Evolutionary conservation across 2,113 vertebrate genomes (phyloP).

Genomic region (Corythaeola cristata): DNA sequence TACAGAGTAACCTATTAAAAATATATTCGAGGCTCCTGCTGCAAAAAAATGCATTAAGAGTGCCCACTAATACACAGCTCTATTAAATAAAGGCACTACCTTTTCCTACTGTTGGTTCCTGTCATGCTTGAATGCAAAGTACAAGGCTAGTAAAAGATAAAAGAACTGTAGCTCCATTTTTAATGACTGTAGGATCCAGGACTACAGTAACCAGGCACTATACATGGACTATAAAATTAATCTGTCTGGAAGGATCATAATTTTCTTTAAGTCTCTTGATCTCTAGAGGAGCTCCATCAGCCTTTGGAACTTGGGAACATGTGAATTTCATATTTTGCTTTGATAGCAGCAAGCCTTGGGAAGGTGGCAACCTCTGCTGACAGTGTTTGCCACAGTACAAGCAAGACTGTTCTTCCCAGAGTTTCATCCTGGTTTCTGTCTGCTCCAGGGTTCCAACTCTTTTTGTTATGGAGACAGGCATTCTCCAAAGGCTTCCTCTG

Average conservation of each 20-base stretch:
- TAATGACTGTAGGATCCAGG: background rate
- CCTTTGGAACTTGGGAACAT: background rate
- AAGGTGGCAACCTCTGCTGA: background rate
- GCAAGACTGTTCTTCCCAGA: background rate
- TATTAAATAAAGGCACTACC: constrained; percentile 4
- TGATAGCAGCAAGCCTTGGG: background rate
- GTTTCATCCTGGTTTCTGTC: background rate
- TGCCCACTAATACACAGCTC: background rate
- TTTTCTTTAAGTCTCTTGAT: background rate
- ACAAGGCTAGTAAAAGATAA: constrained; percentile 14
- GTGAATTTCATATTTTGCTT: background rate
- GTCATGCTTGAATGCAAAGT: constrained; percentile 18
- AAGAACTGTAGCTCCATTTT: constrained; percentile 1
- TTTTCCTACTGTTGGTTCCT: background rate
- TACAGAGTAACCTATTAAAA: background rate
- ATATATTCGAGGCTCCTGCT: background rate
- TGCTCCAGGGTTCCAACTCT: background rate
- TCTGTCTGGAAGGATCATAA: background rate
- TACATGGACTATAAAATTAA: background rate
- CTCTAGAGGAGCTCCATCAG: background rate
- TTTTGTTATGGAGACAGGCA: background rate
- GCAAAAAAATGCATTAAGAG: background rate
- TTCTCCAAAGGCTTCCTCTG: background rate
- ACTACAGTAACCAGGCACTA: background rate
- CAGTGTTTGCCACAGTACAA: background rate